These are phyloP conservation scores for Altica lythri DNA, from an alignment of 2,888 invertebrate genomes.

Conservation along the genomic window DNA sequence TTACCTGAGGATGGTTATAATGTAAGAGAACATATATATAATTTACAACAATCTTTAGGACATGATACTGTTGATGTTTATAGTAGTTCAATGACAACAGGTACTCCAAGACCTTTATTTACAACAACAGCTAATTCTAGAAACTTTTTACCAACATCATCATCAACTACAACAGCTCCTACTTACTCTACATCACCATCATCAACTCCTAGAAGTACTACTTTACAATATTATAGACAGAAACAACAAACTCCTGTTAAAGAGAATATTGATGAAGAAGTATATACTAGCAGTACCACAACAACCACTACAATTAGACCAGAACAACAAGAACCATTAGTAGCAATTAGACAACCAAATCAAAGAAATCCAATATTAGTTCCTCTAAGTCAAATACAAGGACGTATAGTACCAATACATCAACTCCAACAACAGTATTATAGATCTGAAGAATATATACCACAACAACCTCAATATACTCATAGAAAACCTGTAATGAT, in stretches of 20 bases:
- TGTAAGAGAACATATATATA: constrained; percentile 61
- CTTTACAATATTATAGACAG: constrained; percentile 42
- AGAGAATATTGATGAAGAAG: constrained; percentile 43
- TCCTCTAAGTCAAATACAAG: constrained; percentile 51
- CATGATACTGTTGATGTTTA: constrained; percentile 73
- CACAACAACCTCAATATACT: too few relatives aligned
- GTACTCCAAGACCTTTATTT: constrained; percentile 69
- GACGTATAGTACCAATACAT: constrained; percentile 44
- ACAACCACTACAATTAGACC: constrained; percentile 51
- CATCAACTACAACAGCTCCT: constrained; percentile 43
- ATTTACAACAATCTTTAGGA: constrained; percentile 64
- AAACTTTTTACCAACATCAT: too few relatives aligned
- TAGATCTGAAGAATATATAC: too few relatives aligned
- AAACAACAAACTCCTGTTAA: constrained; percentile 34
- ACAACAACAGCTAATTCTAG: constrained; percentile 57
- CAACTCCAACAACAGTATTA: too few relatives aligned
- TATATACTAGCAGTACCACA: constrained; percentile 58
- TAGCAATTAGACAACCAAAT: constrained; percentile 58
- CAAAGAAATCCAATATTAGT: constrained; percentile 52
- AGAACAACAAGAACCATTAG: constrained; percentile 47
- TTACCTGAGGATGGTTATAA: constrained; percentile 60
- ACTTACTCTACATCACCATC: constrained; percentile 41
- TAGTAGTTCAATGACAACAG: constrained; percentile 67
- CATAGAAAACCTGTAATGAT: constrained; percentile 7
- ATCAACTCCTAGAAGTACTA: constrained; percentile 42